Percentiles rank a stretch among this genome's conserved stretches.
phyloP scores from a whole-genome alignment of 1,140 invertebrate genomes.

The Plutomurus gul region DNA sequence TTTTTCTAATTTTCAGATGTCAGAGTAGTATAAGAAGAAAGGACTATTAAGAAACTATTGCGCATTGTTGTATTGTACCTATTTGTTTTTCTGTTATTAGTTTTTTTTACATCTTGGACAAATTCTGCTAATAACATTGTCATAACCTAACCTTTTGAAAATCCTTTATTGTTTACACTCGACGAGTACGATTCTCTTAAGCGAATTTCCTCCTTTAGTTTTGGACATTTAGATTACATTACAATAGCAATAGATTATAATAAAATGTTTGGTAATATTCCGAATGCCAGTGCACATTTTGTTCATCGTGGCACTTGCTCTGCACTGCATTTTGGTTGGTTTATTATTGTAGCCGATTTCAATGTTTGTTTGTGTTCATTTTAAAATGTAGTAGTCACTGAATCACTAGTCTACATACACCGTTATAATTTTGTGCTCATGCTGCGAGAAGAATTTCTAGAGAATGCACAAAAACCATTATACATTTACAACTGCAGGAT shows the following conservation, averaged over 20 bases:
- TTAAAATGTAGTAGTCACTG: not conserved
- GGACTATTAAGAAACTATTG: slow-evolving; percentile 19
- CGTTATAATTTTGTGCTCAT: too few species aligned
- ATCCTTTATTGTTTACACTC: not conserved
- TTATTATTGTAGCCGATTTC: not conserved
- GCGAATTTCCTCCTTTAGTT: not conserved
- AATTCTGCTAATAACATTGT: too few species aligned
- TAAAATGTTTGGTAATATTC: not conserved
- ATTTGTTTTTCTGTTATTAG: too few species aligned
- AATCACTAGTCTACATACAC: not conserved
- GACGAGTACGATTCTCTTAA: not conserved
- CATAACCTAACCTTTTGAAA: too few species aligned
- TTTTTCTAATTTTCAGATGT: slow-evolving; percentile 9
- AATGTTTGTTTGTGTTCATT: not conserved
- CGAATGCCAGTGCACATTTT: not conserved
- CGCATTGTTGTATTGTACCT: not conserved
- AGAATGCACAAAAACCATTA: not conserved
- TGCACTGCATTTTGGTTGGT: not conserved
- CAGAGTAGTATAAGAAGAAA: slow-evolving; percentile 17
- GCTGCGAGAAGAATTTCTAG: too few species aligned
- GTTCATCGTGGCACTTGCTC: not conserved
- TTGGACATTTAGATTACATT: not conserved
- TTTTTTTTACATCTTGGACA: slow-evolving; percentile 97
- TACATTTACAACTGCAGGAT: not conserved
- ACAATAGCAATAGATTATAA: not conserved